A percentile compares a stretch with the other conserved stretches of the same genome.
Conservation (phyloP, 1,140 invertebrate genomes). For the Argopecten irradians region DNA sequence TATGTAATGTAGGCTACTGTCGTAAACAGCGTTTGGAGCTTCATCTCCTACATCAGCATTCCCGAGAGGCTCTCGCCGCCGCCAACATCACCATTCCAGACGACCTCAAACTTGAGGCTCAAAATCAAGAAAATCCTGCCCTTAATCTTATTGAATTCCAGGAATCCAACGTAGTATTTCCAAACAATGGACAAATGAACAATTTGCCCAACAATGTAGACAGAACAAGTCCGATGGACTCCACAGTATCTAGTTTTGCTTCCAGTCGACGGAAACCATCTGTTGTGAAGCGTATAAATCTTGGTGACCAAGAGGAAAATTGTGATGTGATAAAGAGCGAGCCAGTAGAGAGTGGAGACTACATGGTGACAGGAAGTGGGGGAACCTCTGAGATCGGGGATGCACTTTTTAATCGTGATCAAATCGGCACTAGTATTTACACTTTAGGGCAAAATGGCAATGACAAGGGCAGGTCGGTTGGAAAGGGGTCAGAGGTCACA, state of each 20-base stretch:
- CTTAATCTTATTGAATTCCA: constrained; percentile 19
- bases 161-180: constrained; percentile 1
- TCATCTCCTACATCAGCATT: constrained; percentile 26
- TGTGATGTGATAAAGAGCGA: background rate
- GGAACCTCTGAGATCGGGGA: background rate
- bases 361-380: background rate
- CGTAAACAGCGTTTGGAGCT: constrained; percentile 40
- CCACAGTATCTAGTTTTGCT: background rate
- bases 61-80: background rate
- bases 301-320: constrained; percentile 2
- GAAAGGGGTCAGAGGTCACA: background rate
- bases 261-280: constrained; percentile 33
- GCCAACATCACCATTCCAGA: constrained; percentile 23
- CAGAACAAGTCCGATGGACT: background rate
- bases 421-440: background rate
- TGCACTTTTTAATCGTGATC: background rate
- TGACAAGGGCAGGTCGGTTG: background rate
- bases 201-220: background rate
- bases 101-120: background rate
- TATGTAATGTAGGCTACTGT: constrained; percentile 36
- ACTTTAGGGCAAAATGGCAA: background rate
- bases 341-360: background rate
- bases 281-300: constrained; percentile 30
- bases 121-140: background rate
- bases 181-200: background rate